Evolutionary conservation across 1,140 invertebrate species (phyloP), one percentile per base, ranked within the genome.

Genomic region (Tenebrio molitor): DNA sequence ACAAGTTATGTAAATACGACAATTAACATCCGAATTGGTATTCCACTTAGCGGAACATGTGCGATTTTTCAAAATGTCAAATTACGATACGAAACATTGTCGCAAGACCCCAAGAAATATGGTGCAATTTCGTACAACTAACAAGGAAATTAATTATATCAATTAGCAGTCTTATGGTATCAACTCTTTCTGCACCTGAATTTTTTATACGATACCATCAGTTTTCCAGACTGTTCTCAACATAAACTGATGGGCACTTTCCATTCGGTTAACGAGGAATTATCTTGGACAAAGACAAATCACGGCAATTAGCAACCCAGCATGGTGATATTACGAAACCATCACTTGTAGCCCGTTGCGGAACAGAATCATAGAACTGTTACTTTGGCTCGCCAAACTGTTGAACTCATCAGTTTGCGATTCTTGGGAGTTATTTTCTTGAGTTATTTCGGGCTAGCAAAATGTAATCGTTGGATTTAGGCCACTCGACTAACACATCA

Each of bases 181-280:
- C 17, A 25, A 14, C 21, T 25, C 5, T 58, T 58, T 58, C 15
- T 29, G 23, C 8, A 58, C n/a, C 21, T 17, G 14, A 46, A 46
- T 58, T 21, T 25, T 58, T 29, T 58, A 5, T n/a, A 29, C n/a
- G 50, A 29, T 58, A 58, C 50, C 50, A 58, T 58, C 50, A 29
- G 12, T 1, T 23, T 58, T 14, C 50, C n/a, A 25, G 21, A 14
- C 23, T 12, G 10, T 2, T n/a, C 36, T 7, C 5, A 8, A 12
- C 2, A 29, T 58, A 17, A 17, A 50, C 29, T 33, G n/a, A n/a
- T 33, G 29, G 4, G 7, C 6, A 39, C 12, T 39, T 39, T 39
- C 36, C 29, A 33, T 33, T 33, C 10, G 29, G 4, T 10, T 39
- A 39, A 39, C 36, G 2, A 7, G 36, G n/a, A 12, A 39, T 7